Evolutionary conservation across 2,888 invertebrate genomes (phyloP).

Genomic region (Biston betularia): DNA sequence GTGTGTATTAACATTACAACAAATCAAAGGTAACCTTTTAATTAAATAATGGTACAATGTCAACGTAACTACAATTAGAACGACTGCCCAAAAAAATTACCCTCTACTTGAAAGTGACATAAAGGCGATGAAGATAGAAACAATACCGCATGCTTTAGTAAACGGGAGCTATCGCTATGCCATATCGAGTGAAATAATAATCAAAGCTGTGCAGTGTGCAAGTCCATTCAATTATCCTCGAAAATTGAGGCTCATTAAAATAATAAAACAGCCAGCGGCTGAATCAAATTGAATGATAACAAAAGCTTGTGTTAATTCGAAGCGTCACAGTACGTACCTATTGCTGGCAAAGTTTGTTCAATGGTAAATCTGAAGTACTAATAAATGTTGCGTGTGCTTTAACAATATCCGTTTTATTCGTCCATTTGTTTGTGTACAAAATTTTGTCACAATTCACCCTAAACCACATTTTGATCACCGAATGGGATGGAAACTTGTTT

Average conservation of each 20-base stretch:
- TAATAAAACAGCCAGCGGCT: constrained; percentile 83
- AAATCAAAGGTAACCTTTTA: constrained; percentile 81
- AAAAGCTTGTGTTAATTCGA: constrained; percentile 80
- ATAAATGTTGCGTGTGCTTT: neutral
- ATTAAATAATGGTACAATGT: constrained; percentile 73
- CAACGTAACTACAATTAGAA: neutral
- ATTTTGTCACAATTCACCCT: too few species aligned
- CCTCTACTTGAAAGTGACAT: too few species aligned
- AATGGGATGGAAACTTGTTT: too few species aligned
- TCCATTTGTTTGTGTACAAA: too few species aligned
- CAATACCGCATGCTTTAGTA: too few species aligned
- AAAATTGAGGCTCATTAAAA: constrained; percentile 85
- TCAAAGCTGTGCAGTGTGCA: constrained; percentile 71
- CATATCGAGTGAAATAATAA: constrained; percentile 76
- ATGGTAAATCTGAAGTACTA: neutral
- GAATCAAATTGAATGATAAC: constrained; percentile 85
- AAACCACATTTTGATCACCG: too few species aligned
- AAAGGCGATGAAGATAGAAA: too few species aligned
- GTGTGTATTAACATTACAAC: constrained; percentile 62
- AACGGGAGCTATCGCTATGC: constrained; percentile 45
- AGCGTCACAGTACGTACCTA: constrained; percentile 54
- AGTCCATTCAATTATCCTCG: constrained; percentile 83
- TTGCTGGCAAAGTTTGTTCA: constrained; percentile 34
- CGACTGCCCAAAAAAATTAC: neutral
- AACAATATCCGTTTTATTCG: too few species aligned